phyloP scores from a whole-genome alignment of 2,797 vertebrate species.

The Poecilia velifera region DNA sequence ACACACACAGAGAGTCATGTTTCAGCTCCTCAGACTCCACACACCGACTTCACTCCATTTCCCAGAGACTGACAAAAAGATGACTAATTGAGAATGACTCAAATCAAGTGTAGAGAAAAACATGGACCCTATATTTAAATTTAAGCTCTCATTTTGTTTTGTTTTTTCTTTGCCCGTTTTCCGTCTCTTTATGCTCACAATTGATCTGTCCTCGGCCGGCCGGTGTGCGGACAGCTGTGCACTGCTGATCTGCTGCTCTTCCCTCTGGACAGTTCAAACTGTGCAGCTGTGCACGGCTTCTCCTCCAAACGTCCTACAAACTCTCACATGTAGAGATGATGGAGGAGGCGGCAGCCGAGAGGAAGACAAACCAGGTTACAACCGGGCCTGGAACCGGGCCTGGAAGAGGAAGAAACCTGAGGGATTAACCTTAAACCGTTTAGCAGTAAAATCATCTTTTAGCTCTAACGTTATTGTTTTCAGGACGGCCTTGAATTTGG shows the following conservation, averaged over 20 bases:
- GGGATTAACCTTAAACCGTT: not conserved
- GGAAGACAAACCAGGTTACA: slow-evolving; percentile 12
- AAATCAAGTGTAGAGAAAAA: not conserved
- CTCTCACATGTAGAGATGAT: slow-evolving; percentile 27
- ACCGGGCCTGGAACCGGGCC: slow-evolving; percentile 10
- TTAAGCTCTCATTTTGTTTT: not conserved
- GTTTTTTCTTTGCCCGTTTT: not conserved
- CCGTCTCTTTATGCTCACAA: slow-evolving; percentile 20
- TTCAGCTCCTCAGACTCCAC: slow-evolving; percentile 2
- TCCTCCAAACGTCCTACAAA: slow-evolving; percentile 74
- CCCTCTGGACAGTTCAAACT: slow-evolving; percentile 76
- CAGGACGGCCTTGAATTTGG: not conserved
- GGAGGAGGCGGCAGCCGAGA: slow-evolving; percentile 35
- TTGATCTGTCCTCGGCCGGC: slow-evolving; percentile 11
- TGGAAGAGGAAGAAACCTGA: not conserved
- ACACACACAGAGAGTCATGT: not conserved
- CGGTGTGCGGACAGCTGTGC: slow-evolving; percentile 61
- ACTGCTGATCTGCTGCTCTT: slow-evolving; percentile 53
- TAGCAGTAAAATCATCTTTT: not conserved
- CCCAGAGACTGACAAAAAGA: not conserved
- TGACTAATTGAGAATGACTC: not conserved
- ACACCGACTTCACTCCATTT: not conserved
- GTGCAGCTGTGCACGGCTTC: slow-evolving; percentile 71
- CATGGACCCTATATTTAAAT: not conserved
- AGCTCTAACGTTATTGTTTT: not conserved